A percentile compares a stretch with the other conserved stretches of the same genome.
Evolutionary conservation across 2,888 invertebrate species (phyloP).

Genomic region (Autographa gamma): DNA sequence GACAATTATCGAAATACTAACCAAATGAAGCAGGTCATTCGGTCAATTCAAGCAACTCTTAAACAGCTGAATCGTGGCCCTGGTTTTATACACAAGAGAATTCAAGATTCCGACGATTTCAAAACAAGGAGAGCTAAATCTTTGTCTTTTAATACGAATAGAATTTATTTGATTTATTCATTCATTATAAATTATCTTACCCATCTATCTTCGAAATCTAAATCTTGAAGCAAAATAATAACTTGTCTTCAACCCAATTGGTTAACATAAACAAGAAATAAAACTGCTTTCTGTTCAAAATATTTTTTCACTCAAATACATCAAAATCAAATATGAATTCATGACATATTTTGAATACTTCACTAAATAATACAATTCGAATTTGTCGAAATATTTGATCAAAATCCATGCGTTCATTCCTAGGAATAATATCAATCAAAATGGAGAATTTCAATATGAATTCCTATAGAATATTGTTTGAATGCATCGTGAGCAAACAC

Average conservation of each 20-base stretch:
- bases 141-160: not conserved
- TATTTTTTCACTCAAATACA: not conserved
- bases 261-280: not conserved
- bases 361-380: not conserved
- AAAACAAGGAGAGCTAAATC: not conserved
- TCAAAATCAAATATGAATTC: not conserved
- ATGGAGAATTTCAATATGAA: constrained; percentile 32
- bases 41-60: too few relatives aligned
- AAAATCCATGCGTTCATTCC: not conserved
- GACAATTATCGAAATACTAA: too few relatives aligned
- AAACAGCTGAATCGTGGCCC: too few relatives aligned
- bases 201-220: not conserved
- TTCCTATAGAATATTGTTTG: constrained; percentile 19
- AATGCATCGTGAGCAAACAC: constrained; percentile 35
- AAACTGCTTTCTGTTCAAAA: too few relatives aligned
- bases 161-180: too few relatives aligned
- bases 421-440: constrained; percentile 11
- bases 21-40: too few relatives aligned
- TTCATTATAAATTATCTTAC: too few relatives aligned
- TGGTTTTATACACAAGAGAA: not conserved
- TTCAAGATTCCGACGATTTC: not conserved
- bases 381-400: not conserved
- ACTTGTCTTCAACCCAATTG: not conserved
- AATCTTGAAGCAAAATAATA: not conserved
- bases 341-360: not conserved